Percentiles rank a stretch among this genome's conserved stretches.
Evolutionary conservation across 2,888 invertebrate genomes (phyloP).

Genomic region (Camptogramma bilineatum): DNA sequence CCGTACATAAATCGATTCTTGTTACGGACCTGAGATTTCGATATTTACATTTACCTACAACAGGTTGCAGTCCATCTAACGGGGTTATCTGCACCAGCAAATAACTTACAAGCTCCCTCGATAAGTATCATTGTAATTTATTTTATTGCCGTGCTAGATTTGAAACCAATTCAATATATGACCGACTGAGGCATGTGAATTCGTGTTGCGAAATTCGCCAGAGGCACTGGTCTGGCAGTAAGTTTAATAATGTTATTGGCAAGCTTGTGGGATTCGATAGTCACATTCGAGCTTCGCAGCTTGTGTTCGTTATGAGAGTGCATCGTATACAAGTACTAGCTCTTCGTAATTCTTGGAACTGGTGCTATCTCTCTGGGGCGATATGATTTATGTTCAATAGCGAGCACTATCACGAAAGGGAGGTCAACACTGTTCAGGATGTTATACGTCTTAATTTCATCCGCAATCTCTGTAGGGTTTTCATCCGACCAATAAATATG

Average conservation of each 20-base stretch:
- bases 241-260: slow-evolving; percentile 41
- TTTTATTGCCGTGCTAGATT: slow-evolving; percentile 52
- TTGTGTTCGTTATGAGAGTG: slow-evolving; percentile 21
- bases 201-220: slow-evolving; percentile 40
- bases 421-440: slow-evolving; percentile 70
- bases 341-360: slow-evolving; percentile 39
- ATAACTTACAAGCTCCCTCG: slow-evolving; percentile 55
- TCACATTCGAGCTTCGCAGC: slow-evolving; percentile 22
- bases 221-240: slow-evolving; percentile 34
- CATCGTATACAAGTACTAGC: slow-evolving; percentile 13
- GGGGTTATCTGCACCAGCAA: slow-evolving; percentile 64
- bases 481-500: slow-evolving; percentile 25
- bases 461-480: slow-evolving; percentile 49
- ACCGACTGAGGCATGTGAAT: slow-evolving; percentile 41
- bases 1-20: slow-evolving; percentile 77
- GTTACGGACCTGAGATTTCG: slow-evolving; percentile 74
- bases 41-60: slow-evolving; percentile 71
- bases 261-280: slow-evolving; percentile 30
- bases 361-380: slow-evolving; percentile 50
- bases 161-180: slow-evolving; percentile 43
- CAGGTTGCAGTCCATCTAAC: slow-evolving; percentile 73
- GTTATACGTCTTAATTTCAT: slow-evolving; percentile 71
- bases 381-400: slow-evolving; percentile 64
- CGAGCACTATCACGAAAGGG: slow-evolving; percentile 58
- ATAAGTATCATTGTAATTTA: slow-evolving; percentile 55